phyloP scores from a whole-genome alignment of 2,888 invertebrate genomes.

The Yponomeuta cagnagella region DNA sequence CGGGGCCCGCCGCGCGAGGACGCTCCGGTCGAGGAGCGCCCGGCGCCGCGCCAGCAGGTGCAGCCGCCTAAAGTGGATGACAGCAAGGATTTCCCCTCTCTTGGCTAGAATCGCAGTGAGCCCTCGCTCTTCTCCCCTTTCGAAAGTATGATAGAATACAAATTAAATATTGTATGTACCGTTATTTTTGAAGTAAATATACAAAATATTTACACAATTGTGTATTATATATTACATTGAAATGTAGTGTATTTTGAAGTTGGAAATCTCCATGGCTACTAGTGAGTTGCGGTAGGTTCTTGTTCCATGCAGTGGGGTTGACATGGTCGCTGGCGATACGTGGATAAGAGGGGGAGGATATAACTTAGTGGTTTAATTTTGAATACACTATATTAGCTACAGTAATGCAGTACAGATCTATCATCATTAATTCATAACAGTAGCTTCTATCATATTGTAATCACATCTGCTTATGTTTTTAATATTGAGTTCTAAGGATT shows the following conservation, averaged over 20 bases:
- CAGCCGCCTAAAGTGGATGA: slow-evolving; percentile 92
- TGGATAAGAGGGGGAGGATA: slow-evolving; percentile 60
- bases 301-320: slow-evolving; percentile 22
- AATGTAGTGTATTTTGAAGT: slow-evolving; percentile 42
- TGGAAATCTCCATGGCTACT: slow-evolving; percentile 34
- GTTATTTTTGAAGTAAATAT: slow-evolving; percentile 77
- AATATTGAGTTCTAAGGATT: slow-evolving; percentile 52
- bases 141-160: slow-evolving; percentile 64
- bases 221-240: slow-evolving; percentile 67
- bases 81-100: slow-evolving; percentile 95
- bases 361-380: slow-evolving; percentile 56
- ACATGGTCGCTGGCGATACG: slow-evolving; percentile 27
- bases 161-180: slow-evolving; percentile 74
- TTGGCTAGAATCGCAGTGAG: slow-evolving; percentile 80
- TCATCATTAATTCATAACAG: slow-evolving; percentile 41
- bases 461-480: slow-evolving; percentile 63
- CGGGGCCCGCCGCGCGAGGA: slow-evolving; percentile 49
- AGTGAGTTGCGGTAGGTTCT: slow-evolving; percentile 28
- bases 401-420: slow-evolving; percentile 54
- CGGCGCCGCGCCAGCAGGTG: slow-evolving; percentile 45
- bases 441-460: slow-evolving; percentile 69
- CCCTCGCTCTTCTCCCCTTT: slow-evolving; percentile 63
- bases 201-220: slow-evolving; percentile 74
- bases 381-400: slow-evolving; percentile 52
- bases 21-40: slow-evolving; percentile 52